Evolutionary conservation across 2,888 invertebrate genomes (phyloP), one percentile per base, ranked within the genome.

Genomic region (Zaprionus bogoriensis): DNA sequence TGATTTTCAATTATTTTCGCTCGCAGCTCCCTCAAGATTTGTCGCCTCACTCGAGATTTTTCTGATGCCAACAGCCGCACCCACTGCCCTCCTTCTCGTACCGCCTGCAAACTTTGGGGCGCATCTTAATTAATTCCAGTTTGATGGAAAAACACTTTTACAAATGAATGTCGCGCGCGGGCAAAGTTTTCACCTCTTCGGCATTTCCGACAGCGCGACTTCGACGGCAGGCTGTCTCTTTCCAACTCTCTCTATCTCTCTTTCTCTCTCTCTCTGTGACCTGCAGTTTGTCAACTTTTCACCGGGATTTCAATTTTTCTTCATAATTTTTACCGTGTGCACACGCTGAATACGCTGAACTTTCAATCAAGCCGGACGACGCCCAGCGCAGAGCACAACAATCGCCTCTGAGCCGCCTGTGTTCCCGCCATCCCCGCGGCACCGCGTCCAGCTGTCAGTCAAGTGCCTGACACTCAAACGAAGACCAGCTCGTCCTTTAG

Each of bases 81-180:
- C 17, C n/a, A n/a, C n/a, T 46, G 20, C 23, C 9, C 14, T n/a
- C 5, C 2, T 12, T 22, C 3, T 17, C 10, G 1, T 20, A 7
- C 22, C n/a, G 10, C 17, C 9, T 22, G 53, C 32, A 60, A 79
- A 67, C 30, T 66, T 78, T 60, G 60, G 55, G 48, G 65, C 63
- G 69, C 69, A 81, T 88, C 89, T 89, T 90, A 90, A 90, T 90
- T 90, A 90, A 90, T 90, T 90, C 90, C 82, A 87, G 88, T 90
- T 90, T 90, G 84, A 86, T 83, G 84, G n/a, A 77, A 88, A 90
- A 87, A 87, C 81, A 87, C 82, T 83, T 88, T 78, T 81, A 77
- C 79, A 85, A 81, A 87, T 84, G 70, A 76, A 87, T 74, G 75
- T 65, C 69, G 75, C 65, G 45, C 22, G 27, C 6, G 68, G 58